A percentile compares a stretch with the other conserved stretches of the same genome.
phyloP scores from a whole-genome alignment of 1,140 invertebrate genomes.

The Formica exsecta region DNA sequence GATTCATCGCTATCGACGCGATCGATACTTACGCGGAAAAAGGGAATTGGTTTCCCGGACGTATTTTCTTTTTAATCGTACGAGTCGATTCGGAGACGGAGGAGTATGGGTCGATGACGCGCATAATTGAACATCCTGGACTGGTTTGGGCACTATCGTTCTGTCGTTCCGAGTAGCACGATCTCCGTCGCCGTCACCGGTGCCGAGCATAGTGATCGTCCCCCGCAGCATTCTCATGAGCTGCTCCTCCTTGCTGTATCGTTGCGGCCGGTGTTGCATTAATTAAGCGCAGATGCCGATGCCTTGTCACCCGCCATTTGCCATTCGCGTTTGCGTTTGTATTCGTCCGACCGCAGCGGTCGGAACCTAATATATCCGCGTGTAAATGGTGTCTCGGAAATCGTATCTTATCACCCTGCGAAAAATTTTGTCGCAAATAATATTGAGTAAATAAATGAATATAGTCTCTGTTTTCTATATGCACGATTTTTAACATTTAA shows the following conservation, averaged over 20 bases:
- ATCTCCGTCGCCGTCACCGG: conserved; percentile 35
- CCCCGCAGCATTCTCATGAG: conserved; percentile 64
- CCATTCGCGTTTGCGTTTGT: conserved; percentile 73
- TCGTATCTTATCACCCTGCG: not conserved
- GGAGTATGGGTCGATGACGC: conserved; percentile 44
- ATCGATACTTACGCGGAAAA: conserved; percentile 39
- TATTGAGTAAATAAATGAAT: not conserved
- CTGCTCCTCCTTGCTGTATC: conserved; percentile 58
- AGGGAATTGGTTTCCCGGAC: conserved; percentile 18
- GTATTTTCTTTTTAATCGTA: conserved; percentile 40
- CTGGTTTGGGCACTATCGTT: conserved; percentile 46
- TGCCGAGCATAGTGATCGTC: conserved; percentile 60
- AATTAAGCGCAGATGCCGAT: conserved; percentile 81
- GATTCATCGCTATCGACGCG: conserved; percentile 1
- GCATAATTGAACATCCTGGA: conserved; percentile 57
- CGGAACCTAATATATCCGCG: conserved; percentile 53
- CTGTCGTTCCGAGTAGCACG: conserved; percentile 35
- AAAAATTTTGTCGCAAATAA: conserved; percentile 1
- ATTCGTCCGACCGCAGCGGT: conserved; percentile 45
- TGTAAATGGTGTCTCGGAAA: conserved; percentile 43
- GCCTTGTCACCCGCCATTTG: conserved; percentile 80
- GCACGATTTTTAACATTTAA: not conserved
- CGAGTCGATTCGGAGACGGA: conserved; percentile 37
- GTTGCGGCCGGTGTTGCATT: conserved; percentile 72
- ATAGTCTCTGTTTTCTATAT: not conserved